phyloP scores from a whole-genome alignment of 2,113 vertebrate species.

The Emydocephalus ijimae region DNA sequence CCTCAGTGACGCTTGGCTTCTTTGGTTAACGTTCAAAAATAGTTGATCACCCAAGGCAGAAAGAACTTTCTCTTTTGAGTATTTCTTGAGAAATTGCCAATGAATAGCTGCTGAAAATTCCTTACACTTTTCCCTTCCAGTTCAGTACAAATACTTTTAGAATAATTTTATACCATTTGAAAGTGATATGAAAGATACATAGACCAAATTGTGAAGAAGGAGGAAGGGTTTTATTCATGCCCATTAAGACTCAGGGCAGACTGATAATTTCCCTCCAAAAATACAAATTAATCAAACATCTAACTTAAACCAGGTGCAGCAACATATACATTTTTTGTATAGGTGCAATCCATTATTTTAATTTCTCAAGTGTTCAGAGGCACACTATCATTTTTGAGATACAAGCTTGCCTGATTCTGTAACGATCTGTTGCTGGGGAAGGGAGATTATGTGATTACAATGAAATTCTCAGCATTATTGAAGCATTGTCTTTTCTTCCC shows the following conservation, averaged over 20 bases:
- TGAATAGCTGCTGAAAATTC: neutral
- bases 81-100: neutral
- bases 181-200: conserved; percentile 28
- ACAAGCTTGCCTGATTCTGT: conserved; percentile 49
- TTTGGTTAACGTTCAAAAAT: neutral
- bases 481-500: conserved; percentile 4
- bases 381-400: conserved; percentile 54
- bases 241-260: conserved; percentile 30
- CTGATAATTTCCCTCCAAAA: conserved; percentile 44
- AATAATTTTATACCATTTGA: conserved; percentile 39
- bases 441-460: conserved; percentile 35
- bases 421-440: conserved; percentile 31
- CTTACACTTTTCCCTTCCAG: conserved; percentile 21
- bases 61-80: neutral
- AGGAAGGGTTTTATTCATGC: neutral
- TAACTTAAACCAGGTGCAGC: conserved; percentile 16
- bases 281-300: conserved; percentile 43
- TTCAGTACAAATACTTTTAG: conserved; percentile 14
- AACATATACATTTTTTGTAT: conserved; percentile 27
- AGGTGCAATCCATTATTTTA: conserved; percentile 48
- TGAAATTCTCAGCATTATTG: conserved; percentile 39
- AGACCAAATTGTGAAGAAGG: conserved; percentile 18
- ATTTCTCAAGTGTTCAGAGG: conserved; percentile 58
- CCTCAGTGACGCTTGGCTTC: neutral
- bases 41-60: neutral